Percentiles rank a stretch among this genome's conserved stretches.
phyloP scores from a whole-genome alignment of 2,113 vertebrate genomes.

The Bufo bufo region DNA sequence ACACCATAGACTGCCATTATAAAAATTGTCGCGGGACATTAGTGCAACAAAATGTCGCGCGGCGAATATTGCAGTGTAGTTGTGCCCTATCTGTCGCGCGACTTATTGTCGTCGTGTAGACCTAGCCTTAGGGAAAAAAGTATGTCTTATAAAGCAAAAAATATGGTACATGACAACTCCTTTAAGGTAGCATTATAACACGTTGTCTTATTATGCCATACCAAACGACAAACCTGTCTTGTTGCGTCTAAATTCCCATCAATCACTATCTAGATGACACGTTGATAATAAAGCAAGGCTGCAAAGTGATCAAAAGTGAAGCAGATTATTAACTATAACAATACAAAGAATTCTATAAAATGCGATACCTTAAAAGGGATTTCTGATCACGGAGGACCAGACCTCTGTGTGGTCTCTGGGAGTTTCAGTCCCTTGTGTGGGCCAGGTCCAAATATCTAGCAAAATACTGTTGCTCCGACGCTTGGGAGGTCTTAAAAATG shows the following conservation, averaged over 20 bases:
- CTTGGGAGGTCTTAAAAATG: constrained; percentile 29
- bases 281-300: not conserved
- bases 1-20: too few species aligned
- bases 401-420: not conserved
- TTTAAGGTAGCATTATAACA: too few species aligned
- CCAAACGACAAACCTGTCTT: not conserved
- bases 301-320: not conserved
- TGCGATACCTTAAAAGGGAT: constrained; percentile 6
- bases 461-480: not conserved
- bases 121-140: too few species aligned
- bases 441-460: constrained; percentile 21
- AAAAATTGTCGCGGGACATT: too few species aligned
- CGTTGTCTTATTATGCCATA: not conserved
- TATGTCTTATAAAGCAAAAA: too few species aligned
- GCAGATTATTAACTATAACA: not conserved
- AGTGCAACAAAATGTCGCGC: too few species aligned
- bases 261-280: not conserved
- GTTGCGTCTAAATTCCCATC: not conserved
- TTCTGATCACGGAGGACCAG: not conserved
- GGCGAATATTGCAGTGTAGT: too few species aligned
- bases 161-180: too few species aligned
- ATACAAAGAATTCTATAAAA: not conserved
- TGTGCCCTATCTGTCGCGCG: too few species aligned
- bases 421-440: not conserved
- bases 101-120: too few species aligned